Conservation (phyloP, 2,888 invertebrate species). For the Anthophora plumipes region DNA sequence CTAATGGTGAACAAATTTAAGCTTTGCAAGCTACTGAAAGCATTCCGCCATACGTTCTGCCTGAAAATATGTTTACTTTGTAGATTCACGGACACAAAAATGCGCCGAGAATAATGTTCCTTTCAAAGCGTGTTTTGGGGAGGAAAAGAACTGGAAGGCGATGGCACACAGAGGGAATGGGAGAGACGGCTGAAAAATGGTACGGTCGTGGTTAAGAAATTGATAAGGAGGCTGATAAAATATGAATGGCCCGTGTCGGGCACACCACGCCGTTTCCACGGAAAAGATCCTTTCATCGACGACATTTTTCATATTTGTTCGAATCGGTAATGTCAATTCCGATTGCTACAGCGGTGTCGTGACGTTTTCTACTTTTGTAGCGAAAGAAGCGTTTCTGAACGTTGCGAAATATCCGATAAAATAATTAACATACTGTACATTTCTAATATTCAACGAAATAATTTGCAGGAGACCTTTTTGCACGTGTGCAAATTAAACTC, state of each 20-base stretch:
- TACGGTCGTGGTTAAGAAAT: constrained; percentile 75
- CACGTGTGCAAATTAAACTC: background rate
- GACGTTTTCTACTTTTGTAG: background rate
- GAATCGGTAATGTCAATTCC: constrained; percentile 47
- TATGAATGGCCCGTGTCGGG: constrained; percentile 72
- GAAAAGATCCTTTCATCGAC: constrained; percentile 35
- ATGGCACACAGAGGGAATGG: constrained; percentile 26
- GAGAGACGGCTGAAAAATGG: constrained; percentile 75
- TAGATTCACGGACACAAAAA: constrained; percentile 22
- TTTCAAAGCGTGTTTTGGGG: constrained; percentile 35
- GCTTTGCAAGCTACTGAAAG: constrained; percentile 5
- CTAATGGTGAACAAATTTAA: constrained; percentile 24
- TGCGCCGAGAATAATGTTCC: constrained; percentile 38
- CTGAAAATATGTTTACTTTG: constrained; percentile 37
- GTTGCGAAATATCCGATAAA: background rate
- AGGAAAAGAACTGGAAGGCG: constrained; percentile 14
- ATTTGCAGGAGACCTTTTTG: background rate
- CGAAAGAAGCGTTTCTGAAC: background rate
- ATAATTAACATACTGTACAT: background rate
- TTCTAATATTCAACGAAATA: background rate
- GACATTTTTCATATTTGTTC: constrained; percentile 52
- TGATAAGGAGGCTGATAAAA: constrained; percentile 80
- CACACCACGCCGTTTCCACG: constrained; percentile 50
- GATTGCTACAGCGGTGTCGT: background rate
- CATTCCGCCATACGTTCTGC: constrained; percentile 9